Conservation (phyloP, 2,113 vertebrate genomes). For the Rallus limicola region DNA sequence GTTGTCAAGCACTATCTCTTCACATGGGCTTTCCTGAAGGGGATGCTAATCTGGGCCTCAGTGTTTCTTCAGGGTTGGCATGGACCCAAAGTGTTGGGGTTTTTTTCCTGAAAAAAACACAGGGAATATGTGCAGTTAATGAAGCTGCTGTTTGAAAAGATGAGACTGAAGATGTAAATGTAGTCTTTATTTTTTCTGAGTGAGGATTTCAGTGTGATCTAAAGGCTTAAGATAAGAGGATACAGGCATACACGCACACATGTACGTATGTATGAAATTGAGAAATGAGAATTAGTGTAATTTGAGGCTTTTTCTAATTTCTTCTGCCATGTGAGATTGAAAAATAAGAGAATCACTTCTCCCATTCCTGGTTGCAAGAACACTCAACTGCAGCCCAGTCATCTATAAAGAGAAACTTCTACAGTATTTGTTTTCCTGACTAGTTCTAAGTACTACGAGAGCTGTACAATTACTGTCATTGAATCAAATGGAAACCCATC, state of each 20-base stretch:
- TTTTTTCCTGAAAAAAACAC: background rate
- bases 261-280: background rate
- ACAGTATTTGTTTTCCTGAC: background rate
- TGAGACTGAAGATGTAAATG: background rate
- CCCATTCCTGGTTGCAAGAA: background rate
- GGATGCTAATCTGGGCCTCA: background rate
- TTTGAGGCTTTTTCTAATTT: background rate
- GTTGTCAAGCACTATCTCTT: background rate
- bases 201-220: background rate
- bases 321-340: background rate
- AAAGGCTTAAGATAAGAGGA: background rate
- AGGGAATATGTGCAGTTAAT: background rate
- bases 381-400: background rate
- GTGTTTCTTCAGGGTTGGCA: background rate
- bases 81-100: background rate
- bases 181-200: background rate
- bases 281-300: background rate
- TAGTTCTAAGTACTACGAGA: background rate
- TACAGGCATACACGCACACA: rapidly evolving
- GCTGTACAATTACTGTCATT: conserved; percentile 35
- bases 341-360: background rate
- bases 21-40: background rate
- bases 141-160: background rate
- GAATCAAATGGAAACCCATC: conserved; percentile 4
- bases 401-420: conserved; percentile 25